phyloP scores from a whole-genome alignment of 53 echinoderm and acorn worm species.

The Holothuria leucospilota region DNA sequence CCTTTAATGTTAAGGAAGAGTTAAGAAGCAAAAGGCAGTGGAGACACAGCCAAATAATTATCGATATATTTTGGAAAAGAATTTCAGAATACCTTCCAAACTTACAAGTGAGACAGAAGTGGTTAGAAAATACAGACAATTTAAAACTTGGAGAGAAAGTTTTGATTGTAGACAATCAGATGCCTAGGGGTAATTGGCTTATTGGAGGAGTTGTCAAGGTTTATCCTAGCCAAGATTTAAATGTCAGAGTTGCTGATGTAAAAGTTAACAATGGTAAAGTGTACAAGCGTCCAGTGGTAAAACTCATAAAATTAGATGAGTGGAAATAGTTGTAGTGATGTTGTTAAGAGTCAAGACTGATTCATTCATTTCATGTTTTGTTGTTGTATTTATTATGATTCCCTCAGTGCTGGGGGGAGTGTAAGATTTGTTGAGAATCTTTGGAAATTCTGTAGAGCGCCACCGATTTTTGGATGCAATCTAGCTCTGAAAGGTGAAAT shows the following conservation, averaged over 20 bases:
- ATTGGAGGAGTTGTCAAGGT: conserved; percentile 30
- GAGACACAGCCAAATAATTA: conserved; percentile 37
- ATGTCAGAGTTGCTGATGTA: conserved; percentile 46
- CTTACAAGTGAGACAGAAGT: conserved; percentile 33
- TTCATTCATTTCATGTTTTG: background rate
- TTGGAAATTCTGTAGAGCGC: background rate
- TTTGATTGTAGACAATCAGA: conserved; percentile 34
- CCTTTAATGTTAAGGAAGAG: no score
- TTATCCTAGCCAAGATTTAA: conserved; percentile 38
- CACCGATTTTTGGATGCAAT: background rate
- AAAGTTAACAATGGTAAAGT: background rate
- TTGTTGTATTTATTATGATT: conserved; percentile 2
- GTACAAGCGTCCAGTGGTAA: conserved; percentile 45
- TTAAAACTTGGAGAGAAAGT: conserved; percentile 12
- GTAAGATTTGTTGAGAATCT: conserved; percentile 19
- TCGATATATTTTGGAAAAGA: conserved; percentile 44
- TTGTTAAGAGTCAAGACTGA: background rate
- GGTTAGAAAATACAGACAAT: conserved; percentile 28
- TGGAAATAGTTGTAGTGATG: background rate
- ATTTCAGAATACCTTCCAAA: conserved; percentile 48
- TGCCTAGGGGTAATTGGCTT: conserved; percentile 42
- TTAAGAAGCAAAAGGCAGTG: conserved; percentile 46
- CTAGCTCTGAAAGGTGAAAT: background rate
- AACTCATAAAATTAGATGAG: conserved; percentile 42
- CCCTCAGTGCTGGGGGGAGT: conserved; percentile 37